phyloP scores from a whole-genome alignment of 1,140 invertebrate species.

The Cecropterus lyciades region DNA sequence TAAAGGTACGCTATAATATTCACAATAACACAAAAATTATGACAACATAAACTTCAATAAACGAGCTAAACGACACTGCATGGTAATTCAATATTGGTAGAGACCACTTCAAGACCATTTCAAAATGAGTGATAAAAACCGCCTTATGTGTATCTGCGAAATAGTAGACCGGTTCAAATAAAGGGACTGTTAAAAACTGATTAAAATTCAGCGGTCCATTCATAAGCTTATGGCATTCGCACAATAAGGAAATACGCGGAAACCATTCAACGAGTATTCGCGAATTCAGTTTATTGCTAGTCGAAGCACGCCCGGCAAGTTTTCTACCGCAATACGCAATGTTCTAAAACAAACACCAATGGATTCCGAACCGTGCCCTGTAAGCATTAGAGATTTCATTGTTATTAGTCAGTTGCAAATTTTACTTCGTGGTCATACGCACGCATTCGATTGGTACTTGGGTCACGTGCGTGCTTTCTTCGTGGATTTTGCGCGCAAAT shows the following conservation, averaged over 20 bases:
- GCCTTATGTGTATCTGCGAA: slow-evolving; percentile 30
- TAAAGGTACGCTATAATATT: slow-evolving; percentile 32
- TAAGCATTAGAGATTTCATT: slow-evolving; percentile 51
- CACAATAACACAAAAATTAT: slow-evolving; percentile 36
- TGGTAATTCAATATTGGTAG: slow-evolving; percentile 37
- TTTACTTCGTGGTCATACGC: slow-evolving; percentile 49
- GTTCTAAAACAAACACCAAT: slow-evolving; percentile 42
- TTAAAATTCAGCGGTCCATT: slow-evolving; percentile 75
- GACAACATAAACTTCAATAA: slow-evolving; percentile 33
- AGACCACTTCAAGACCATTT: slow-evolving; percentile 32
- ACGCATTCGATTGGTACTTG: slow-evolving; percentile 64
- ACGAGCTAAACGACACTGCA: slow-evolving; percentile 32
- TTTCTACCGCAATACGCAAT: slow-evolving; percentile 58
- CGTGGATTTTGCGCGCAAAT: slow-evolving; percentile 80
- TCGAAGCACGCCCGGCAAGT: slow-evolving; percentile 65
- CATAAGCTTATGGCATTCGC: slow-evolving; percentile 62
- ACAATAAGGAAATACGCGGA: slow-evolving; percentile 82
- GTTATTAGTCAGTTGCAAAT: slow-evolving; percentile 43
- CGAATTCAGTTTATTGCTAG: slow-evolving; percentile 70
- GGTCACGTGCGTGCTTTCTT: slow-evolving; percentile 80
- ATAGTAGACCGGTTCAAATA: slow-evolving; percentile 41
- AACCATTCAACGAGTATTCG: slow-evolving; percentile 74
- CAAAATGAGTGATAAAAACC: slow-evolving; percentile 28
- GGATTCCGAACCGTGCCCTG: slow-evolving; percentile 54
- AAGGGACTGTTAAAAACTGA: slow-evolving; percentile 58